Evolutionary conservation across 35 echinoderm and acorn worm genomes (phyloP), one percentile per base, ranked within the genome.

Genomic region (Stichopus chloronotus): DNA sequence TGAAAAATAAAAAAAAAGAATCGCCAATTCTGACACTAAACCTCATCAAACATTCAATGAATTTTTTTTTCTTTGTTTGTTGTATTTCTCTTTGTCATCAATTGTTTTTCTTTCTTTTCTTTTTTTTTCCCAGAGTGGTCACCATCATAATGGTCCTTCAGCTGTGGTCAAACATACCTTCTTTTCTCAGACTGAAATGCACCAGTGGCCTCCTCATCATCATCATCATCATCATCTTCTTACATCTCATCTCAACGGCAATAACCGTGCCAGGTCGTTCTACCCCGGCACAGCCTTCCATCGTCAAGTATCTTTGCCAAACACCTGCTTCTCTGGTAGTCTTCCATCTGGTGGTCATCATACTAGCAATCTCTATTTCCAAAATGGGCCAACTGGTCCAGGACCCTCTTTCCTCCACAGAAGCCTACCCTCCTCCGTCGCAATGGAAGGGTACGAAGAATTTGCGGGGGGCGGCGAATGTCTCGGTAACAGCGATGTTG

Each of bases 271-370:
- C 55, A 89, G 87, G 30, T 16, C 71, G 2, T 23, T 23, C 55
- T 17, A 85, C 82, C 87, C 58, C 20, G 60, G 87, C 60, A 0
- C 59, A 5, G n/a, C 4, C 88, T 91, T 91, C 58, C 76, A 91
- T 79, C 90, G 90, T 16, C 90, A 91, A 65, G 54, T 72, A 65
- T 91, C 90, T 52, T 79, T 91, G 71, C 90, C 90, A 77, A 91
- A 78, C 72, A 20, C 90, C 74, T 91, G 53, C 30, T 79, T 78
- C 56, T 79, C 69, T 53, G 57, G 59, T 54, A 78, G 90, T 91
- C 90, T 91, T 91, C 90, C 90, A 19, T 22, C 87, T 11, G 87
- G 21, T 54, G 30, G 30, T 43, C 30, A 43, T 43, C 87, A 89
- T 71, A 16, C 55, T 4, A 14, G 22, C 43, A 83, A 83, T 83